phyloP scores from a whole-genome alignment of 2,797 vertebrate species.

The Danio aesculapii region DNA sequence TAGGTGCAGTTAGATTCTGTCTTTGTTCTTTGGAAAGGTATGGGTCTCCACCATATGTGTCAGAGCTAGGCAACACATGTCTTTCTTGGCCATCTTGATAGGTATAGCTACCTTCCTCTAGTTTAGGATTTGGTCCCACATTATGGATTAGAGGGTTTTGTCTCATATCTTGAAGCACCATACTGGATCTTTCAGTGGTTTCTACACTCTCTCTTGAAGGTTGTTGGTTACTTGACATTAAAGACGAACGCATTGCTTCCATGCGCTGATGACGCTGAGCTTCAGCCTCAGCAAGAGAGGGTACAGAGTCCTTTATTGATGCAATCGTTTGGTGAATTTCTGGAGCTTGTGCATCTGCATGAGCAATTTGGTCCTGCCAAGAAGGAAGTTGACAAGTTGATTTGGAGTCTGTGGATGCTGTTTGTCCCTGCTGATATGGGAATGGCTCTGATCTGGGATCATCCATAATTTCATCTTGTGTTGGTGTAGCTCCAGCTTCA shows the following conservation, averaged over 20 bases:
- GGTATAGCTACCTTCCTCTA: slow-evolving; percentile 68
- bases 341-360: slow-evolving; percentile 14
- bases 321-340: slow-evolving; percentile 33
- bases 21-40: slow-evolving; percentile 52
- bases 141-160: slow-evolving; percentile 16
- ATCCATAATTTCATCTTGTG: slow-evolving; percentile 98
- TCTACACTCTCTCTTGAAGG: slow-evolving; percentile 62
- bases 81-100: slow-evolving; percentile 69
- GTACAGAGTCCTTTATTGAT: slow-evolving; percentile 24
- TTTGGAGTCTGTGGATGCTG: background rate
- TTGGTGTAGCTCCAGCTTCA: slow-evolving; percentile 93
- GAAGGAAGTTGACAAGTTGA: slow-evolving; percentile 17
- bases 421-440: slow-evolving; percentile 36
- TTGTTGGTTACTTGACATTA: slow-evolving; percentile 29
- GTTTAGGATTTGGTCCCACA: slow-evolving; percentile 54
- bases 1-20: slow-evolving; percentile 56
- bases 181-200: slow-evolving; percentile 81
- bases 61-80: slow-evolving; percentile 32
- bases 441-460: slow-evolving; percentile 77
- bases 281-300: slow-evolving; percentile 16
- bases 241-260: slow-evolving; percentile 24
- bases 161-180: slow-evolving; percentile 73
- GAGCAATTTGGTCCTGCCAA: slow-evolving; percentile 48
- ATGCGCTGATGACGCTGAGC: slow-evolving; percentile 15
- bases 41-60: slow-evolving; percentile 45